Base-by-base conservation (phyloP, 2,888 invertebrate genomes). In the Caenorhabditis afra region DNA sequence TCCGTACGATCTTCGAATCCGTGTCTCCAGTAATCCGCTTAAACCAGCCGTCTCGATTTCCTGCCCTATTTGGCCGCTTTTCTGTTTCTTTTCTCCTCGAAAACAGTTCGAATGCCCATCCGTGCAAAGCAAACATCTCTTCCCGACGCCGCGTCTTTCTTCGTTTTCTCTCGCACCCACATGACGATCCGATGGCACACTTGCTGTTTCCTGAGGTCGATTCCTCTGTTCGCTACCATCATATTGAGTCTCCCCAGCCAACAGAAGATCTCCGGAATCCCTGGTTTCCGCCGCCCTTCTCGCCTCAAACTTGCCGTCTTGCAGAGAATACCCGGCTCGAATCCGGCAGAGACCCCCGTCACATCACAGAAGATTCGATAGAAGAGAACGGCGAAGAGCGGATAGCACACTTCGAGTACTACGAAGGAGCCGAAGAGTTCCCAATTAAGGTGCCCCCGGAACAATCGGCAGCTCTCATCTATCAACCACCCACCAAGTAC, bases 301-400 rank as follows among this genome's bases (percentile, higher is more conserved):
- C 58, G n/a, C 18, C 49, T 5, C 39, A 61, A 39, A 18, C 49
- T 10, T 12, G 18, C 37, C 16, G n/a, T 58, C 35, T 73, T 73
- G 44, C 78, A 78, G 78, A 78, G 57, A 78, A 78, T 62, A 78
- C 78, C 20, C 64, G 73, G n/a, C 41, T 64, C 3, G 73, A 73
- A 22, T 73, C 73, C 29, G 73, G 73, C 49, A 57, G 73, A 61
- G 79, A 83, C 67, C 83, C 80, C 22, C 67, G 71, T 12, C 84
- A 82, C 59, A 68, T 78, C 12, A 67, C 70, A 18, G 86, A 86
- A 65, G 86, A 86, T 49, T 82, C 81, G 10, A 77, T 86, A 22
- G 86, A 86, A 66, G 86, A 86, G 59, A 84, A 85, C 85, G 86
- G 84, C 45, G 84, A 86, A 50, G 86, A 86, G 57, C 65, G 65